Conservation (phyloP, 2,797 vertebrate species). For the Coracias cyanogaster region DNA sequence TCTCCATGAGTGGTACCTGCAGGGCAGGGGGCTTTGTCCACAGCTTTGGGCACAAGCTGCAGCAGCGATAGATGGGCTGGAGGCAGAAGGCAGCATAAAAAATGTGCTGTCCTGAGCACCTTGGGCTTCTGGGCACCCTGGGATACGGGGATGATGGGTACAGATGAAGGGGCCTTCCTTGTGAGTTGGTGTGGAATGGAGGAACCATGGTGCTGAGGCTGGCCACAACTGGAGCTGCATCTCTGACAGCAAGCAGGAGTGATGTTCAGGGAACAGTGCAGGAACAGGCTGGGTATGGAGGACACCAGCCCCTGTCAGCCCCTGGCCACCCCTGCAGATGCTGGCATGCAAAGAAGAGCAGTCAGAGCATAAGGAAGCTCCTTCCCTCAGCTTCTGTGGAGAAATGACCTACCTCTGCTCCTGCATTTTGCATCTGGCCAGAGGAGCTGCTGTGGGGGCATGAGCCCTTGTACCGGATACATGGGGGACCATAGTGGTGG, state of each 20-base stretch:
- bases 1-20: not conserved
- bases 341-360: not conserved
- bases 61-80: not conserved
- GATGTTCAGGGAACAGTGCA: not conserved
- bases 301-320: not conserved
- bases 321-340: not conserved
- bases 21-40: not conserved
- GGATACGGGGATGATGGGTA: accelerated
- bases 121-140: too few species aligned
- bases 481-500: not conserved
- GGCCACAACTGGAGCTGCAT: accelerated
- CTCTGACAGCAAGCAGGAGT: accelerated
- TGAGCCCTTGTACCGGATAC: accelerated
- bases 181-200: not conserved
- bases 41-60: not conserved
- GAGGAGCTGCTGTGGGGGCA: not conserved
- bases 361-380: not conserved
- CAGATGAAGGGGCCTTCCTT: not conserved
- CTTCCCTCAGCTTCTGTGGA: not conserved
- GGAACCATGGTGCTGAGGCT: accelerated
- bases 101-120: not conserved
- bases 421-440: accelerated
- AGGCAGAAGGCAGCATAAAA: not conserved
- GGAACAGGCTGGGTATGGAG: not conserved
- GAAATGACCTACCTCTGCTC: not conserved